Conservation (phyloP, 2,888 invertebrate species). For the Acanthosepion esculentum region DNA sequence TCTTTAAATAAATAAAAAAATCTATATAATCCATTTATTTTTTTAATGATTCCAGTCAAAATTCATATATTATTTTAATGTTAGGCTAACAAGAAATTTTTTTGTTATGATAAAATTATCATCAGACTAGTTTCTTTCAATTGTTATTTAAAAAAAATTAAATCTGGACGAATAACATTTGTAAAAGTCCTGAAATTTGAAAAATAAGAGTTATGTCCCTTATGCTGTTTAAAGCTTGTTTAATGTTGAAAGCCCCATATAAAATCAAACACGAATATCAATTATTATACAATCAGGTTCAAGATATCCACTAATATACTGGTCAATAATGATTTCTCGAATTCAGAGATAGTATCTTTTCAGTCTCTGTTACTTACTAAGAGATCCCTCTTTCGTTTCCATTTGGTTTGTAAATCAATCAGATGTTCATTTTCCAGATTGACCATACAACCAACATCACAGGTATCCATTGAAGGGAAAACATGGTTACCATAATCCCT, state of each 20-base stretch:
- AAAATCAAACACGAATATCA: neutral
- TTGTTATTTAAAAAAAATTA: no score
- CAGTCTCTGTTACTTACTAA: conserved; percentile 57
- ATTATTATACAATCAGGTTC: no score
- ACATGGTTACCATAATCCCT: conserved; percentile 73
- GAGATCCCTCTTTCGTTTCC: conserved; percentile 57
- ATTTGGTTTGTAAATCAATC: conserved; percentile 57
- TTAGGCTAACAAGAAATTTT: no score
- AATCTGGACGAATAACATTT: neutral
- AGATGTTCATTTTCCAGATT: conserved; percentile 60
- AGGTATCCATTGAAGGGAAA: conserved; percentile 60
- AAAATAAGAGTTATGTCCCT: neutral
- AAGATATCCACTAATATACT: no score
- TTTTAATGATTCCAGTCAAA: no score
- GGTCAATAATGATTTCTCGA: no score
- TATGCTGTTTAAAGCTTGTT: neutral
- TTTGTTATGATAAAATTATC: neutral
- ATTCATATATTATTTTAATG: no score
- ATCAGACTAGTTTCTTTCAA: neutral
- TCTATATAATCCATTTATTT: no score
- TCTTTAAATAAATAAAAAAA: no score
- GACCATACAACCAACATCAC: conserved; percentile 61
- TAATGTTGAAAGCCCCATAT: neutral
- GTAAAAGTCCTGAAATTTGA: neutral
- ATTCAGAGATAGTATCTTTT: neutral